Evolutionary conservation across 1,140 invertebrate genomes (phyloP), one percentile per base, ranked within the genome.

Genomic region (Asbolus verrucosus): DNA sequence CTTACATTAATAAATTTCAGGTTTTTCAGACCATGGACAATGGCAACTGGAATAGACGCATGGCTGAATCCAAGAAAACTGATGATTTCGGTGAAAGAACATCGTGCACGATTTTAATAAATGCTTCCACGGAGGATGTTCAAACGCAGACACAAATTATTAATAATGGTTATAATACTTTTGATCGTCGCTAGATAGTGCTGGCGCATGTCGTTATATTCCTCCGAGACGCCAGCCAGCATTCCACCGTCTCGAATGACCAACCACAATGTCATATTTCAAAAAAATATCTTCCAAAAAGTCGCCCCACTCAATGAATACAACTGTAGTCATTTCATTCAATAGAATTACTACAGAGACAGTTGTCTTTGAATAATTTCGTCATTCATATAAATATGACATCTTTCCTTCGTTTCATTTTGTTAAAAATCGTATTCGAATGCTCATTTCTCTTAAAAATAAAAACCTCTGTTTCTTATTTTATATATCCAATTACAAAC

Each of bases 261-360:
- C 62, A 50, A 60, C 71, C 65, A 69, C 71, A 41, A 39, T 73
- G 71, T 73, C 71, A 69, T 73, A 73, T 59, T 62, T 72, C 67
- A 68, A 69, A 69, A 73, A 69, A 65, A 59, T 39, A 50, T 46
- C 59, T 21, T 38, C 38, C 38, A 59, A 67, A 27, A 67, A 67
- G 59, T 68, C 36, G 59, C 15, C 65, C 68, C 65, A 71, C 67
- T 71, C 65, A 71, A 71, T 54, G n/a, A n/a, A n/a, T n/a, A n/a
- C n/a, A n/a, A 60, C 41, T 6, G 9, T 24, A 18, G 16, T 43
- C 38, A 19, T 62, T 69, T 69, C 67, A 69, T 69, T 69, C 67
- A 69, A 33, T 66, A 16, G 11, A 33, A 16, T 54, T 69, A 67
- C 30, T 67, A 67, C 18, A 15, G 21, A 19, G 21, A 43, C 16